Base-by-base conservation (phyloP, 2,888 invertebrate genomes). In the Sabatieria punctata region DNA sequence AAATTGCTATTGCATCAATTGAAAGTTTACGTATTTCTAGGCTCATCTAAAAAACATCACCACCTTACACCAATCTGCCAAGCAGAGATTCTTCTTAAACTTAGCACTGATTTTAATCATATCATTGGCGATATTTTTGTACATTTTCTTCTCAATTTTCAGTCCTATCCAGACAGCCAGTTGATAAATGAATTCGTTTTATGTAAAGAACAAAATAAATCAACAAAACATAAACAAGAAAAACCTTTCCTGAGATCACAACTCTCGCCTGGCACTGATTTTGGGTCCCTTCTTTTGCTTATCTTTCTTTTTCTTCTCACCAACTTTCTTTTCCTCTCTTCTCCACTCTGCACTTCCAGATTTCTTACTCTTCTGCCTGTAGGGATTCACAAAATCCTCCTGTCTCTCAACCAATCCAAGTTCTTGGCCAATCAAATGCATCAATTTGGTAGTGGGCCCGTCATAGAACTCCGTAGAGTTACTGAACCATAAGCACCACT, bases 81-180 rank as follows among this genome's bases (percentile, higher is more conserved):
- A 24, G 2, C 55, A 54, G 19, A 58, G 57, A 44, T 26, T 47
- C 21, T 41, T 58, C 30, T 52, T 61, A 1, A 52, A 56, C 42
- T 42, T 55, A 18, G 51, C 53, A 39, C 45, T 61, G 11, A 48
- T 52, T 19, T 35, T 57, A 11, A 55, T 61, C 22, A 37, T 64
- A 11, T 22, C 48, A 3, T n/a, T 59, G 13, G 57, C 55, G 2
- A 19, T 55, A 18, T 47, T 51, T 33, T 42, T 60, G 25, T 60
- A 54, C 44, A 45, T 51, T 18, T 55, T 51, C 37, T 57, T 55
- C 47, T 58, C 57, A 19, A 22, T 56, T 11, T 54, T 38, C 48
- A 51, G 41, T 46, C 49, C 43, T 37, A 50, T 41, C 47, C n/a
- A n/a, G 26, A 25, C 30, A 30, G 15, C 8, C 30, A 30, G 8